Conservation (phyloP, 2,888 invertebrate genomes). For the Ophion ventricosus region DNA sequence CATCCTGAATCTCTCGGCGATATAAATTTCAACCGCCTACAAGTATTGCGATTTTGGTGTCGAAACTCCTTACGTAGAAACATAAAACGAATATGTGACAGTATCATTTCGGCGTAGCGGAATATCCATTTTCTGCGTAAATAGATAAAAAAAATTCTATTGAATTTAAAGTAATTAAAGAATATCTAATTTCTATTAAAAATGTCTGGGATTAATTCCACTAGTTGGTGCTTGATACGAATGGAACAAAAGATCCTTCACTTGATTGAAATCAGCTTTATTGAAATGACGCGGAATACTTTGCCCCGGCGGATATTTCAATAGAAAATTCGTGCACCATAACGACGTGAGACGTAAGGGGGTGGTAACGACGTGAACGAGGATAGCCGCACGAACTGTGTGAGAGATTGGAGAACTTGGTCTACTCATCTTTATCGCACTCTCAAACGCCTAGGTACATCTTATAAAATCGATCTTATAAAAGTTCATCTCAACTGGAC, state of each 20-base stretch:
- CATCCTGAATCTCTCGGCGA: no score
- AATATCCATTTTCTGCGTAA: no score
- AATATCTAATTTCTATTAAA: no score
- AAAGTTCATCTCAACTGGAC: background rate
- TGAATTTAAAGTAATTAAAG: no score
- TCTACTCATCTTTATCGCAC: background rate
- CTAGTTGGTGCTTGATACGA: background rate
- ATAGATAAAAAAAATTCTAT: no score
- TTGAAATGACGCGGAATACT: background rate
- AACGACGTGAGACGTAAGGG: background rate
- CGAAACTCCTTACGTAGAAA: no score
- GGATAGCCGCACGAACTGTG: background rate
- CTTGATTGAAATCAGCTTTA: background rate
- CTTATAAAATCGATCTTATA: conserved; percentile 16
- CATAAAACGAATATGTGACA: no score
- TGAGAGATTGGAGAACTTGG: conserved; percentile 1
- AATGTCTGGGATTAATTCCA: no score
- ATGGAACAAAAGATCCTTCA: background rate
- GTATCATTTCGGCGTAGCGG: no score
- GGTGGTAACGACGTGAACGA: background rate
- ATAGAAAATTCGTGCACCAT: conserved; percentile 6
- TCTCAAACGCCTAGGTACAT: background rate
- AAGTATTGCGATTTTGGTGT: no score
- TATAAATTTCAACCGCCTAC: no score
- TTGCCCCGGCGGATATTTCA: background rate